These are phyloP conservation scores for Zosterops pallidus DNA, from an alignment of 2,113 vertebrate genomes.

Conservation along the genomic window DNA sequence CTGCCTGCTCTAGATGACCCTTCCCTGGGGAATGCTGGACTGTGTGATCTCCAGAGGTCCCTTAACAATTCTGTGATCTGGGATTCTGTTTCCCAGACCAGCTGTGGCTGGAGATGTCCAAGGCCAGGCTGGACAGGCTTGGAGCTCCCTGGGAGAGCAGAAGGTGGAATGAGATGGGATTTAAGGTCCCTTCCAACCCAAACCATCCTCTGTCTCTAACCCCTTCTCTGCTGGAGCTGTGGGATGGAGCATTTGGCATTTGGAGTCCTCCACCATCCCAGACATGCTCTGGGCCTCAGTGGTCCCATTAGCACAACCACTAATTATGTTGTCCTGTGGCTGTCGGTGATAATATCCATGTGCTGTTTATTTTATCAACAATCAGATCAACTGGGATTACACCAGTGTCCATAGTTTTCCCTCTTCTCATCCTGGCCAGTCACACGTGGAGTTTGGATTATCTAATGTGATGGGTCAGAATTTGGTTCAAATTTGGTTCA, in stretches of 20 bases:
- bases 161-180: background rate
- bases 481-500: background rate
- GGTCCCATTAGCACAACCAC: background rate
- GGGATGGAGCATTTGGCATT: background rate
- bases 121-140: background rate
- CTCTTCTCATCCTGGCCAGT: background rate
- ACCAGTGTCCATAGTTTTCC: background rate
- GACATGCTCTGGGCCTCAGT: background rate
- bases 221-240: background rate
- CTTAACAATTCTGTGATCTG: background rate
- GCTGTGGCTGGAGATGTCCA: background rate
- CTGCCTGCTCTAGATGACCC: background rate
- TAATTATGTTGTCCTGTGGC: background rate
- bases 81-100: background rate
- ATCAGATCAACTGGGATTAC: background rate
- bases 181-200: background rate
- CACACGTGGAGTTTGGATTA: background rate
- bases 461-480: fast-evolving
- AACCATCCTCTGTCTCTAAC: background rate
- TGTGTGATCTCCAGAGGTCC: background rate
- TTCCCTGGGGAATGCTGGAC: background rate
- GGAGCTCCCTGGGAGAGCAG: background rate
- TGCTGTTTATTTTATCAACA: background rate
- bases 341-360: background rate
- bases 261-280: background rate